phyloP scores from a whole-genome alignment of 2,113 vertebrate species.

The Verasper variegatus region DNA sequence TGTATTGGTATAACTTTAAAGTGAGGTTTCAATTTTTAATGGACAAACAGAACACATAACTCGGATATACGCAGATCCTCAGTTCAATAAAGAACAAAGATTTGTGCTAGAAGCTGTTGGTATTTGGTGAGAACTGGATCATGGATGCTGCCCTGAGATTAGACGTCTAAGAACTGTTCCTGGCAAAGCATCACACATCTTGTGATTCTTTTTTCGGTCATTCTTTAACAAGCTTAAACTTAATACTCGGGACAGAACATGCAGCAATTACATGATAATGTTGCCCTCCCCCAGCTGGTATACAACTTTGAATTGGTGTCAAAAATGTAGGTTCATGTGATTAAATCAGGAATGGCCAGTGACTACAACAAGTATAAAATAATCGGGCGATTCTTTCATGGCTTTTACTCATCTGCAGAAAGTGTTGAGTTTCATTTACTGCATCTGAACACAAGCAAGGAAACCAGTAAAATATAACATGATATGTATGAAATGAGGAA shows the following conservation, averaged over 20 bases:
- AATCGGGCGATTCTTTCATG: neutral
- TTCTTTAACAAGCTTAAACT: conserved; percentile 2
- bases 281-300: neutral
- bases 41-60: neutral
- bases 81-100: neutral
- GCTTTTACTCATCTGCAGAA: conserved; percentile 9
- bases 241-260: neutral
- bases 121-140: neutral
- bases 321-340: neutral
- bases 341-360: neutral
- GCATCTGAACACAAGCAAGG: too few species aligned
- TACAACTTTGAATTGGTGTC: neutral
- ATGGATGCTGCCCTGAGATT: neutral
- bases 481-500: neutral
- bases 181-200: neutral
- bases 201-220: neutral
- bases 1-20: neutral
- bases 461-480: neutral
- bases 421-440: neutral
- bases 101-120: neutral
- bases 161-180: neutral
- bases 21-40: neutral
- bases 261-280: conserved; percentile 3
- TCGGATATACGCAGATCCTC: neutral
- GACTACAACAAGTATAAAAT: neutral